Evolutionary conservation across 2,113 vertebrate genomes (phyloP).

Genomic region (Lagopus leucura): DNA sequence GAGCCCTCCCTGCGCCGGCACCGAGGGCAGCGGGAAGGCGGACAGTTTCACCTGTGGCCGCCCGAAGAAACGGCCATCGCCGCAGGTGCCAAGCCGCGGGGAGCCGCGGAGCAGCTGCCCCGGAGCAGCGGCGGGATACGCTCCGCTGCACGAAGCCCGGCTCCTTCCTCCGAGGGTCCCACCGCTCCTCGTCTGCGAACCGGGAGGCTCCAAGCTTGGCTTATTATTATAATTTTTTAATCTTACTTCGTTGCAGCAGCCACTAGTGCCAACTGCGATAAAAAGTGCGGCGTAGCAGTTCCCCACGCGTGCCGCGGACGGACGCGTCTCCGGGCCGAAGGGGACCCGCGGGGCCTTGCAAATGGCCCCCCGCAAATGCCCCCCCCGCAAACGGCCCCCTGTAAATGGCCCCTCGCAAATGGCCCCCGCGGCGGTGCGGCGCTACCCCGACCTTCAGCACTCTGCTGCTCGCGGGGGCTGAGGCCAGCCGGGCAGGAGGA

Average conservation of each 20-base stretch:
- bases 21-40: background rate
- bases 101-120: background rate
- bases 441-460: background rate
- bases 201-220: background rate
- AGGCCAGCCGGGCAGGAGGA: background rate
- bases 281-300: background rate
- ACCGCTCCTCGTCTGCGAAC: background rate
- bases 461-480: background rate
- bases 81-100: background rate
- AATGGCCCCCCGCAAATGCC: background rate
- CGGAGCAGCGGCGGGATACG: background rate
- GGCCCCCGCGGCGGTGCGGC: background rate
- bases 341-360: background rate
- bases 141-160: no score
- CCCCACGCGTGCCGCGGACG: background rate
- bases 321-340: background rate
- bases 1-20: no score
- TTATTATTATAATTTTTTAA: background rate
- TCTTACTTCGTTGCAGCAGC: slow-evolving; percentile 62
- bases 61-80: no score
- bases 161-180: background rate
- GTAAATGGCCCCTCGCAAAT: background rate
- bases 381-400: no score
- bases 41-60: background rate
- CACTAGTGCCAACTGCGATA: slow-evolving; percentile 63